These are phyloP conservation scores for Hybos culiciformis DNA, from an alignment of 2,888 invertebrate genomes.

Conservation along the genomic window DNA sequence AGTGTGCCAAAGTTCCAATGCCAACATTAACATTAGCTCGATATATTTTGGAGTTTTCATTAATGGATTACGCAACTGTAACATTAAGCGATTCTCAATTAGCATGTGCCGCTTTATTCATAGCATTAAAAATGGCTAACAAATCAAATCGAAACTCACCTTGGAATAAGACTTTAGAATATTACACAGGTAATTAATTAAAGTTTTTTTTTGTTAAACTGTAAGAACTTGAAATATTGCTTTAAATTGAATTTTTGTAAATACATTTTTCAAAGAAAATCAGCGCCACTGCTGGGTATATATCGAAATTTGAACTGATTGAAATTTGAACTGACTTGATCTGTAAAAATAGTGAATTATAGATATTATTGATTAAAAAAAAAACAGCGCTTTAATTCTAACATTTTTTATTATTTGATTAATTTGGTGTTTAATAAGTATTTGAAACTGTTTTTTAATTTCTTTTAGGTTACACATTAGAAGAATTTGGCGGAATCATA, in stretches of 20 bases:
- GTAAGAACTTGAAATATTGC: no score
- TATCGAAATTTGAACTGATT: no score
- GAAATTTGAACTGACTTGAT: no score
- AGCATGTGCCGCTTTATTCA: slow-evolving; percentile 75
- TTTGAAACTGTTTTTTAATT: slow-evolving; percentile 3
- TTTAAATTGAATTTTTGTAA: no score
- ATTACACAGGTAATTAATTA: slow-evolving; percentile 50
- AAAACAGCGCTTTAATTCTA: neutral
- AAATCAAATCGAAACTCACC: slow-evolving; percentile 36
- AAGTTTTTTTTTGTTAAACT: slow-evolving; percentile 13
- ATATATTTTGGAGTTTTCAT: slow-evolving; percentile 82
- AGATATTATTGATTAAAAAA: neutral
- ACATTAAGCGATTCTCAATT: slow-evolving; percentile 71
- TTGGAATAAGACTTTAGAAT: slow-evolving; percentile 62
- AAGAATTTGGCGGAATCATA: slow-evolving; percentile 61
- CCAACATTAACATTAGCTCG: slow-evolving; percentile 84
- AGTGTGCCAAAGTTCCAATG: slow-evolving; percentile 80
- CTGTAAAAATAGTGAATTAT: slow-evolving; percentile 3
- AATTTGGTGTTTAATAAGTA: slow-evolving; percentile 1
- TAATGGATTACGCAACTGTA: slow-evolving; percentile 81
- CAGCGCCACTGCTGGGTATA: no score
- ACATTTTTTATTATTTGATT: slow-evolving; percentile 1
- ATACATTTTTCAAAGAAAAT: no score
- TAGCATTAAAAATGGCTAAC: slow-evolving; percentile 78
- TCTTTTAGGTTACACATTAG: slow-evolving; percentile 53